Percentiles rank a stretch among this genome's conserved stretches.
Conservation (phyloP, 1,140 invertebrate genomes). For the Drepana arcuata region DNA sequence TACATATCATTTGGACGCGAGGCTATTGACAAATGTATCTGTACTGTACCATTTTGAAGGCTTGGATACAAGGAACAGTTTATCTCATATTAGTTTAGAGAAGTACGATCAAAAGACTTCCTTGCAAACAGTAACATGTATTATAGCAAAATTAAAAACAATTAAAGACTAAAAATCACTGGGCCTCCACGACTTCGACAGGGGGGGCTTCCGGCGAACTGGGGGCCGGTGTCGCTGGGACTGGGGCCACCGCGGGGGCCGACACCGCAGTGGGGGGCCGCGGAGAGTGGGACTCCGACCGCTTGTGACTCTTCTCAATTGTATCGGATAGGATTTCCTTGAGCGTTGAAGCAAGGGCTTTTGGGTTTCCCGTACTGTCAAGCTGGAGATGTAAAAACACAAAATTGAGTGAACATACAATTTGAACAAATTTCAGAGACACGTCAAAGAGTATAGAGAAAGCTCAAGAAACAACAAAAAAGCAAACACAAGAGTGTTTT, state of each 20-base stretch:
- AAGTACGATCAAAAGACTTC: too few relatives aligned
- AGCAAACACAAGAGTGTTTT: too few relatives aligned
- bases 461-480: too few relatives aligned
- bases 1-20: too few relatives aligned
- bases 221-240: slow-evolving; percentile 28
- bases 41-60: too few relatives aligned
- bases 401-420: neutral
- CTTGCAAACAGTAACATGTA: neutral
- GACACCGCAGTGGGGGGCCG: neutral
- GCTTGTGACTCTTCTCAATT: slow-evolving; percentile 30
- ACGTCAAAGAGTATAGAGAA: too few relatives aligned
- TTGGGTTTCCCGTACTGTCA: slow-evolving; percentile 47
- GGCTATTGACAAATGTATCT: too few relatives aligned
- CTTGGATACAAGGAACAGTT: too few relatives aligned
- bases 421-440: too few relatives aligned
- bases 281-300: slow-evolving; percentile 2
- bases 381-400: slow-evolving; percentile 20
- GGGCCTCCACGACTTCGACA: neutral
- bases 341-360: slow-evolving; percentile 40
- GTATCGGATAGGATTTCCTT: slow-evolving; percentile 55
- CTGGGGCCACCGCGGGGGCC: slow-evolving; percentile 22
- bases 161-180: neutral
- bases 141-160: neutral
- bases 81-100: too few relatives aligned
- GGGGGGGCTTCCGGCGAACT: neutral